Conservation (phyloP, 2,797 vertebrate genomes). For the Clamator glandarius region DNA sequence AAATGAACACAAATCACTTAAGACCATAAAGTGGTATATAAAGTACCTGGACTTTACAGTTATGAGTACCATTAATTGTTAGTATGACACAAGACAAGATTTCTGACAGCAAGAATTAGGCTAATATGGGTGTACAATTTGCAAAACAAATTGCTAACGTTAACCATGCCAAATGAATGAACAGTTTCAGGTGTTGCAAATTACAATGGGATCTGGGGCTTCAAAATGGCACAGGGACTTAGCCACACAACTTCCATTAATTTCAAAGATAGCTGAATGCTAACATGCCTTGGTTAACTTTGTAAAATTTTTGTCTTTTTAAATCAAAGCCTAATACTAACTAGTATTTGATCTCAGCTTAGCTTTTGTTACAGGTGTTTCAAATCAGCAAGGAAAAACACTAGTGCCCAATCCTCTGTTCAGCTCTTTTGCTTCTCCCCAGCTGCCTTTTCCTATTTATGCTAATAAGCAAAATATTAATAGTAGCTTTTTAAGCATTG, state of each 20-base stretch:
- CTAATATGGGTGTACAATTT: not conserved
- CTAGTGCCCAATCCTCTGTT: not conserved
- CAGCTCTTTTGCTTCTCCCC: not conserved
- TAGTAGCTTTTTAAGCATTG: constrained; percentile 43
- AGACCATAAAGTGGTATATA: not conserved
- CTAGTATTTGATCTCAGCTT: not conserved
- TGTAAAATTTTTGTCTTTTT: not conserved
- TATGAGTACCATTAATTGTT: not conserved
- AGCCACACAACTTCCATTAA: not conserved
- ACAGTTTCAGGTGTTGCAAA: not conserved
- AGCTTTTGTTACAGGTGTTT: not conserved
- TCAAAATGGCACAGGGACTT: not conserved
- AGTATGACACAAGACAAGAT: not conserved
- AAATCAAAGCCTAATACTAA: not conserved
- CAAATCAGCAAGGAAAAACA: not conserved
- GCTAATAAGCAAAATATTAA: constrained; percentile 19
- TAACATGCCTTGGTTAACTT: not conserved
- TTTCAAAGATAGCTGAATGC: not conserved
- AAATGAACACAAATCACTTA: not conserved
- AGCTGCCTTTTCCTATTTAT: constrained; percentile 14
- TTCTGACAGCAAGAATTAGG: constrained; percentile 22
- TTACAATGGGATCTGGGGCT: not conserved
- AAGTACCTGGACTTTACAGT: not conserved
- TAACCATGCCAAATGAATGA: not conserved
- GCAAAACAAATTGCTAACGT: not conserved